Conservation (phyloP, 2,113 vertebrate species). For the Phoenicopterus ruber region DNA sequence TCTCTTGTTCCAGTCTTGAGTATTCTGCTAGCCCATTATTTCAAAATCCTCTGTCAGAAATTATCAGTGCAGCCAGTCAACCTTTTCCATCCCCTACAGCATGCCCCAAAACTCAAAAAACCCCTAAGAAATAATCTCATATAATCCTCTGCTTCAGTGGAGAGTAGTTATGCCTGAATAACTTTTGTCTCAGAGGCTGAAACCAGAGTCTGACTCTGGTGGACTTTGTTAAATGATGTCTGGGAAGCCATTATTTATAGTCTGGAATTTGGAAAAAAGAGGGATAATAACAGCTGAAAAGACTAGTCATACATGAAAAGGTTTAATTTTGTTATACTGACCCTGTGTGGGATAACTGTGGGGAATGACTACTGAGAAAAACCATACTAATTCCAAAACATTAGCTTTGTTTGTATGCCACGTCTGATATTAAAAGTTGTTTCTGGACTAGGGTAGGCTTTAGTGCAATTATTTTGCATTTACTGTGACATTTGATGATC, state of each 20-base stretch:
- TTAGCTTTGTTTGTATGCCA: neutral
- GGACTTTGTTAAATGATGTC: neutral
- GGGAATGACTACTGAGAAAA: neutral
- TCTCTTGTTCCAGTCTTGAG: neutral
- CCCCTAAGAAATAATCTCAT: neutral
- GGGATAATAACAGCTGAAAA: neutral
- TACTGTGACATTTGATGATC: neutral
- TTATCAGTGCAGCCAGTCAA: neutral
- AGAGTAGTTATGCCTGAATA: neutral
- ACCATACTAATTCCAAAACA: neutral
- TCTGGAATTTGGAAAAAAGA: neutral
- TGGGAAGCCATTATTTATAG: neutral
- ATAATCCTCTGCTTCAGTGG: neutral
- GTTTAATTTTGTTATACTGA: neutral
- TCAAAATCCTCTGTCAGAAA: neutral
- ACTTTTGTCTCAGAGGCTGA: neutral
- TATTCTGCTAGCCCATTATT: rapidly evolving
- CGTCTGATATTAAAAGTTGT: neutral
- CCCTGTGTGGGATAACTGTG: neutral
- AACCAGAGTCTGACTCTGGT: neutral
- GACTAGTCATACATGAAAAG: neutral
- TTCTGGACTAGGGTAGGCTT: neutral
- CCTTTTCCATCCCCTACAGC: neutral
- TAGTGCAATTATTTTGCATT: neutral
- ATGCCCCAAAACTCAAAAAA: neutral